A percentile compares a stretch with the other conserved stretches of the same genome.
These are phyloP conservation scores for Sapajus apella DNA, from an alignment of 2,113 vertebrate species.

Conservation along the genomic window DNA sequence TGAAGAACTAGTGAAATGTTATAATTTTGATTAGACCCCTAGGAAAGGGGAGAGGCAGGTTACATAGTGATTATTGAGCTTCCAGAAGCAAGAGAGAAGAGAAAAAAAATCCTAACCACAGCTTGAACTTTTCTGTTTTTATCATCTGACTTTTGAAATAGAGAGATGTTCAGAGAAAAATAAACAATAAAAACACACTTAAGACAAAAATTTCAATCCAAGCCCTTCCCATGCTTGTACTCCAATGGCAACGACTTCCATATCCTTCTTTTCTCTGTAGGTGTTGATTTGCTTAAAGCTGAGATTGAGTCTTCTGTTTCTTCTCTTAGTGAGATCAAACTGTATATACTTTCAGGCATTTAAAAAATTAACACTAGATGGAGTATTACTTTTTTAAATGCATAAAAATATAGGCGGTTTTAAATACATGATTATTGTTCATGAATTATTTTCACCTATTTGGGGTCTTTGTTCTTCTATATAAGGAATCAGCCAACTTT, in stretches of 20 bases:
- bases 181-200: fast-evolving
- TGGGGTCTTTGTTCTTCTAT: background rate
- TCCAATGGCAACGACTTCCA: background rate
- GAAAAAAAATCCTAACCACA: too few species aligned
- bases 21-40: background rate
- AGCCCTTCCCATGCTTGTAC: fast-evolving
- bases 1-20: background rate
- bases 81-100: background rate
- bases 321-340: background rate
- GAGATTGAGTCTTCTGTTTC: too few species aligned
- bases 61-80: too few species aligned
- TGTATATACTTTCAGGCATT: background rate
- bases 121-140: background rate
- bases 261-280: fast-evolving
- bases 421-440: too few species aligned
- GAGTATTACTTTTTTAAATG: too few species aligned
- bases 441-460: too few species aligned
- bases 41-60: too few species aligned
- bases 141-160: background rate
- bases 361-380: too few species aligned
- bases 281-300: background rate
- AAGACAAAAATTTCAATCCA: background rate
- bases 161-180: background rate
- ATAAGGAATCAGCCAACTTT: too few species aligned
- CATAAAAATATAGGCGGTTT: too few species aligned